These are phyloP conservation scores for Augiades crinisus DNA, from an alignment of 2,888 invertebrate genomes.

Conservation along the genomic window DNA sequence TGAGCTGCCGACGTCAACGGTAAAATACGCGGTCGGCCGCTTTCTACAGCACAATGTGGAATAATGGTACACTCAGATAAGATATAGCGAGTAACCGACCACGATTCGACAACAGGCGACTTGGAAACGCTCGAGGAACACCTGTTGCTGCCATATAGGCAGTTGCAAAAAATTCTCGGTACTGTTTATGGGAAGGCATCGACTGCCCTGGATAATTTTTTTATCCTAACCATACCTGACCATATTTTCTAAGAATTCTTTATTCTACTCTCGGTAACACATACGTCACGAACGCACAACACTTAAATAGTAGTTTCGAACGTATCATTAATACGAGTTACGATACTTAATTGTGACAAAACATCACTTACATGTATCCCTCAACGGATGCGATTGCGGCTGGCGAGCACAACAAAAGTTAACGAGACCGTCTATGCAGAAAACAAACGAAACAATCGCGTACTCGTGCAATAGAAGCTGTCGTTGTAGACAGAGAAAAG, in stretches of 20 bases:
- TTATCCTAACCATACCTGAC: neutral
- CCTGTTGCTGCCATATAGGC: slow-evolving; percentile 49
- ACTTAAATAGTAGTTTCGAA: slow-evolving; percentile 48
- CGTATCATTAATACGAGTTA: slow-evolving; percentile 55
- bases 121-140: slow-evolving; percentile 32
- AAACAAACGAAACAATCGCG: slow-evolving; percentile 54
- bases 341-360: slow-evolving; percentile 60
- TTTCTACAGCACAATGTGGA: slow-evolving; percentile 19
- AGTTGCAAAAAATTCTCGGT: neutral
- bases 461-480: slow-evolving; percentile 66
- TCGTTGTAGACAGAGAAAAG: slow-evolving; percentile 71
- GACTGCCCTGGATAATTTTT: too few relatives aligned
- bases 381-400: slow-evolving; percentile 44
- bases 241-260: slow-evolving; percentile 28
- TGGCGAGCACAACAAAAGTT: slow-evolving; percentile 60
- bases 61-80: slow-evolving; percentile 24
- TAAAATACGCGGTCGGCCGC: slow-evolving; percentile 20
- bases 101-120: slow-evolving; percentile 15
- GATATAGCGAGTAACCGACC: slow-evolving; percentile 22
- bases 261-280: slow-evolving; percentile 45
- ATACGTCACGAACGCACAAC: slow-evolving; percentile 52
- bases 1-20: slow-evolving; percentile 7
- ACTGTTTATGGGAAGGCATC: too few relatives aligned
- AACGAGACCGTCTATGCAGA: slow-evolving; percentile 45
- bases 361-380: slow-evolving; percentile 68